Percentiles rank a stretch among this genome's conserved stretches.
phyloP scores from a whole-genome alignment of 2,113 vertebrate genomes.

The Potamarius usumacintae region DNA sequence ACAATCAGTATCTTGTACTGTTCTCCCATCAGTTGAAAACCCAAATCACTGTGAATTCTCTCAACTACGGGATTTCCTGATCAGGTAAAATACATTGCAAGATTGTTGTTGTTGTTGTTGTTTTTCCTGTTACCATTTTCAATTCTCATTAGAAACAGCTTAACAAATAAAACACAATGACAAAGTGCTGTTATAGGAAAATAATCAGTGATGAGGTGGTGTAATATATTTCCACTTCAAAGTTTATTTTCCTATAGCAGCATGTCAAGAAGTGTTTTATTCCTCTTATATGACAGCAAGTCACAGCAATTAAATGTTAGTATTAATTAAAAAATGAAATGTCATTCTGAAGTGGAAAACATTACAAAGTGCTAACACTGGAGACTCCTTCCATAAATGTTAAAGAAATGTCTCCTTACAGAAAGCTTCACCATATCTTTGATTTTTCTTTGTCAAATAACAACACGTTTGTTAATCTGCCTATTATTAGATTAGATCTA shows the following conservation, averaged over 20 bases:
- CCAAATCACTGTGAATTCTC: conserved; percentile 96
- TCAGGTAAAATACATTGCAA: conserved; percentile 79
- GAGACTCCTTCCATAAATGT: too few relatives aligned
- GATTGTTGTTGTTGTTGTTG: not conserved
- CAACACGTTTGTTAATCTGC: too few relatives aligned
- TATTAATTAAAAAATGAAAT: too few relatives aligned
- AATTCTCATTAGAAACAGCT: not conserved
- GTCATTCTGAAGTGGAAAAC: too few relatives aligned
- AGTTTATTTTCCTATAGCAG: not conserved
- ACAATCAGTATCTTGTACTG: not conserved
- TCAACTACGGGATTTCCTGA: conserved; percentile 92
- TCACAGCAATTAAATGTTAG: too few relatives aligned
- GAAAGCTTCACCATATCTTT: too few relatives aligned
- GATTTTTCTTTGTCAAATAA: too few relatives aligned
- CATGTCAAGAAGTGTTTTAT: not conserved
- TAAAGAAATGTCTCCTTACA: too few relatives aligned
- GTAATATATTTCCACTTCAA: not conserved
- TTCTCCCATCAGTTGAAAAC: conserved; percentile 87
- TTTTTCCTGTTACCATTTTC: not conserved
- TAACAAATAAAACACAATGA: not conserved
- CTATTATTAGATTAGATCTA: too few relatives aligned
- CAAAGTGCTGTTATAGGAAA: not conserved
- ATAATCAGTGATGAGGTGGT: not conserved
- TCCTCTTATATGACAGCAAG: not conserved
- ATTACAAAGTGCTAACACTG: too few relatives aligned